Evolutionary conservation across 2,888 invertebrate genomes (phyloP).

Genomic region (Eurois occulta): DNA sequence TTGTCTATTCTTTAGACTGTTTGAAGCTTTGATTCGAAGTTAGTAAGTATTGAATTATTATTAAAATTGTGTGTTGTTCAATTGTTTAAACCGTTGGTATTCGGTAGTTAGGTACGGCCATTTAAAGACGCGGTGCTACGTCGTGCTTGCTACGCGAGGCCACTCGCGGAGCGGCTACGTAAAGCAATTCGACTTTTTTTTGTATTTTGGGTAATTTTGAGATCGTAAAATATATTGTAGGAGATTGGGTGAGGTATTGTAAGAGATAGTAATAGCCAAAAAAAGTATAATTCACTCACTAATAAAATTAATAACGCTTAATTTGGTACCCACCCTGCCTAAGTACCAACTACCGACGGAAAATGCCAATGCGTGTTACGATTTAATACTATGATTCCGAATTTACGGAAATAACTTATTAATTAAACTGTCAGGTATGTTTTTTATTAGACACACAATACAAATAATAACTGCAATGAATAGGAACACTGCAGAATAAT

Average conservation of each 20-base stretch:
- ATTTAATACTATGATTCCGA: not conserved
- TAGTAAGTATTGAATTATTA: not conserved
- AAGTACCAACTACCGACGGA: not conserved
- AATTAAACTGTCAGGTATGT: not conserved
- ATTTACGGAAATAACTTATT: constrained; percentile 11
- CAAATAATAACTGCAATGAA: constrained; percentile 3
- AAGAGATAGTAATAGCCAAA: not conserved
- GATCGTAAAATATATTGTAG: not conserved
- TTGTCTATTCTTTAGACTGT: constrained; percentile 5
- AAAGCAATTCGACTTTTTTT: not conserved
- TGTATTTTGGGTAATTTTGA: not conserved
- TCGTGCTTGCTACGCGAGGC: not conserved
- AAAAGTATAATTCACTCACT: not conserved
- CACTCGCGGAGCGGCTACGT: not conserved
- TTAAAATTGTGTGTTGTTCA: constrained; percentile 1
- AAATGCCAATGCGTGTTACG: constrained; percentile 19
- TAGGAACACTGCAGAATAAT: not conserved
- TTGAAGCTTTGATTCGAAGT: constrained; percentile 1
- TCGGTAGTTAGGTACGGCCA: not conserved
- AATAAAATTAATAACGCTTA: not conserved
- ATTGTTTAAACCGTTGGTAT: not conserved
- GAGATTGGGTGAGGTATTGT: not conserved
- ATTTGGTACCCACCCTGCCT: not conserved
- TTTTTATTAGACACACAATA: not conserved
- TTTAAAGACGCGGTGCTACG: not conserved